Evolutionary conservation across 2,888 invertebrate genomes (phyloP).

Genomic region (Ariolimax columbianus): DNA sequence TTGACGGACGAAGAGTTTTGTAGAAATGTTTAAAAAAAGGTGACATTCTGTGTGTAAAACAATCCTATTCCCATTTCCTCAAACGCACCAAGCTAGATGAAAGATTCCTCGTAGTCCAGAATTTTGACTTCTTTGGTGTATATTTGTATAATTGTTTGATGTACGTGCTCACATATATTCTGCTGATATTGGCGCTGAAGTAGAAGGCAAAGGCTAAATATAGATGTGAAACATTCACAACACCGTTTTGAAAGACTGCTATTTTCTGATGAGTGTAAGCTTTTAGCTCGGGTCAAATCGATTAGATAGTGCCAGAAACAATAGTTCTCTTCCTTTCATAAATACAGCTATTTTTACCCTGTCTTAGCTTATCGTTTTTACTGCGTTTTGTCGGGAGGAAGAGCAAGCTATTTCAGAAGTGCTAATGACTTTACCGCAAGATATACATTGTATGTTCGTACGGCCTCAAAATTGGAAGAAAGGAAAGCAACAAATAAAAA

Average conservation of each 20-base stretch:
- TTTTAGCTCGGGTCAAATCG: background rate
- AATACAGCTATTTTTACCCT: background rate
- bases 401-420: background rate
- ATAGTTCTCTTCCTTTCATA: conserved; percentile 17
- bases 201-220: background rate
- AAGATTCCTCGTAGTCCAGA: background rate
- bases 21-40: background rate
- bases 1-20: background rate
- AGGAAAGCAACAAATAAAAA: too few species aligned
- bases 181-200: background rate
- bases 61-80: background rate
- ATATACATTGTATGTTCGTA: too few species aligned
- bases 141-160: background rate
- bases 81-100: background rate
- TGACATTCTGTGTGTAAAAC: background rate
- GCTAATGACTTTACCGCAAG: background rate
- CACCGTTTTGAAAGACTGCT: background rate
- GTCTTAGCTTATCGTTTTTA: background rate
- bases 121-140: background rate
- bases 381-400: background rate
- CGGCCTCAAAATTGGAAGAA: too few species aligned
- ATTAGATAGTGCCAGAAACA: background rate
- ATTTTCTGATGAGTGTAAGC: conserved; percentile 15
- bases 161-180: background rate
- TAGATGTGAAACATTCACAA: background rate